Percentiles rank a stretch among this genome's conserved stretches.
Evolutionary conservation across 92 coral and sea anemone genomes (phyloP).

Genomic region (Epizoanthus stellaris): DNA sequence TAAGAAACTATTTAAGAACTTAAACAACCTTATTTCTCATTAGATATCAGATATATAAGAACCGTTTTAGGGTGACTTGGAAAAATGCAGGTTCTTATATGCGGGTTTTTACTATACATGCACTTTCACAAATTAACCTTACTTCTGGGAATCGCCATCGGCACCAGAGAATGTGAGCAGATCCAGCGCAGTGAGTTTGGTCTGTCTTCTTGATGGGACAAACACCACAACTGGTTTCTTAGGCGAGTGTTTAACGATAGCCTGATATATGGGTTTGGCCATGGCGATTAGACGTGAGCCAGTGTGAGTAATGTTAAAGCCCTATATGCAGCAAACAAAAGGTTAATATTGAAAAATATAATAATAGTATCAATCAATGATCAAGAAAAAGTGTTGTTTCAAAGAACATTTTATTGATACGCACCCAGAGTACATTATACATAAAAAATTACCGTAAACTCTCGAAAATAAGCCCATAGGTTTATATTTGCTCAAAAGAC

Average conservation of each 20-base stretch:
- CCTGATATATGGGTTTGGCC: constrained; percentile 96
- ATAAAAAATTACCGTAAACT: no score
- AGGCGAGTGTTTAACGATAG: constrained; percentile 92
- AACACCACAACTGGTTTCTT: constrained; percentile 96
- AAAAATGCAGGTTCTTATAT: no score
- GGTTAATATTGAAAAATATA: background rate
- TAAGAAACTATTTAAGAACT: no score
- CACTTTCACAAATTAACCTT: background rate
- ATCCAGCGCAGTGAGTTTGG: constrained; percentile 93
- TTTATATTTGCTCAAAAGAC: no score
- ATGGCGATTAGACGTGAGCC: constrained; percentile 97
- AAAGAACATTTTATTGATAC: no score
- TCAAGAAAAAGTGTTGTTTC: background rate
- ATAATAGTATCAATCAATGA: background rate
- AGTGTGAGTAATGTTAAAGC: constrained; percentile 97
- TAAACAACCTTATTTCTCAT: no score
- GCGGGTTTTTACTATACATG: no score
- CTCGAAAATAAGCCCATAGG: no score
- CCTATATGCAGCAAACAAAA: constrained; percentile 55
- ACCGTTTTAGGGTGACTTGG: no score
- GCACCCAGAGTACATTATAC: no score
- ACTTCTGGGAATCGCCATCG: constrained; percentile 96
- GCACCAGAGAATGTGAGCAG: constrained; percentile 94
- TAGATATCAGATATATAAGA: no score
- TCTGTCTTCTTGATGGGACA: constrained; percentile 96